Base-by-base conservation (phyloP, 2,797 vertebrate species). In the Hybognathus amarus region DNA sequence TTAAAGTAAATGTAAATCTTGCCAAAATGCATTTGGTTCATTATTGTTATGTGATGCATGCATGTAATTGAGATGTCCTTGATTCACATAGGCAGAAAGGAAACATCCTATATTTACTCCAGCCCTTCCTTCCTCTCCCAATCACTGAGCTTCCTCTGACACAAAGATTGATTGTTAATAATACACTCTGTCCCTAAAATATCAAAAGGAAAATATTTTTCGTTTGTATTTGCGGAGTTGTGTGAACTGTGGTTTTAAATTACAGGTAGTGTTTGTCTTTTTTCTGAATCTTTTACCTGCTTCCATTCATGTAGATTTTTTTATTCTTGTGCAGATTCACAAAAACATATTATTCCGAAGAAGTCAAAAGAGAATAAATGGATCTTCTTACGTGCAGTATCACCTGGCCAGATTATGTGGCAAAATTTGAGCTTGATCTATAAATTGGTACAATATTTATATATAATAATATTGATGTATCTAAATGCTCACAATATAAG, bases 91-190 rank as follows among this genome's bases (percentile, higher is more conserved):
- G 5, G 22, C 8, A 54, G 47, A 27, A 47, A 20, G 9, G 6
- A 42, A 54, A 69, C 30, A 40, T 68, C 33, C 42, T 67, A 52
- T 66, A 67, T 68, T 54, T 52, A 68, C 77, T 40, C 30, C 30
- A 68, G 64, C 77, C 3, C 42, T 66, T 30, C 24, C 36, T 56
- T 56, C n/a, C 17, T 42, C 20, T 70, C n/a, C 64, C 15, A 36
- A n/a, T 40, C 66, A 70, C 15, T 15, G 59, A n/a, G 76, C 78
- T 70, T 80, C 24, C 36, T 45, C 4, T 61, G 52, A 45, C n/a
- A 15, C 36, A 70, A 76, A 76, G 33, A 70, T 42, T 9, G 69
- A 59, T 70, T 59, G 36, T 40, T 69, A 33, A 79, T 69, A 42
- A 5, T 69, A 42, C 24, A 33, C 24, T 59, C 15, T 68, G 15